Conservation (phyloP, 2,888 invertebrate species). For the Polietes domitor region DNA sequence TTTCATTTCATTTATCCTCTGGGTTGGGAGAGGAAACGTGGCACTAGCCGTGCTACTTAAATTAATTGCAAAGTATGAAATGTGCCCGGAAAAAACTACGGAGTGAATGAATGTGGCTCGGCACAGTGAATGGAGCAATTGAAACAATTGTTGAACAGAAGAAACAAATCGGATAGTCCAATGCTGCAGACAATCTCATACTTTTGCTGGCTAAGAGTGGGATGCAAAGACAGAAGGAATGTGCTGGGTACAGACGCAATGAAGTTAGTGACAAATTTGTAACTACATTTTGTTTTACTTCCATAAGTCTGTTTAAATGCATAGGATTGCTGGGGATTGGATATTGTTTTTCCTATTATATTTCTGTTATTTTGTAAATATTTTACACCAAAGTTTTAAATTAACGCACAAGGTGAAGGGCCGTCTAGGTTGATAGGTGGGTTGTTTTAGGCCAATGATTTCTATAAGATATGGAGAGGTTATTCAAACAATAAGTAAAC, state of each 20-base stretch:
- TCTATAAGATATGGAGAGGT: no score
- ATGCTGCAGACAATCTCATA: not conserved
- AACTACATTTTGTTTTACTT: conserved; percentile 30
- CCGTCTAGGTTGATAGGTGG: no score
- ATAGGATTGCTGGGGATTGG: no score
- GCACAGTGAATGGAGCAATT: not conserved
- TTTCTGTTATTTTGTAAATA: not conserved
- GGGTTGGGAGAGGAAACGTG: not conserved
- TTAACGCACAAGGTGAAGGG: no score
- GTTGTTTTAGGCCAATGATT: no score
- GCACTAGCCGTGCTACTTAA: conserved; percentile 11
- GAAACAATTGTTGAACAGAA: not conserved
- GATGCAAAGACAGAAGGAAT: not conserved
- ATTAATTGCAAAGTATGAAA: conserved; percentile 21
- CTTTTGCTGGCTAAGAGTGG: not conserved
- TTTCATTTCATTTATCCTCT: not conserved
- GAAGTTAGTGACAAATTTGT: conserved; percentile 47
- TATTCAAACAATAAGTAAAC: no score
- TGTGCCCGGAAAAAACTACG: not conserved
- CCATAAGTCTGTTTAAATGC: not conserved
- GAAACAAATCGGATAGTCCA: not conserved
- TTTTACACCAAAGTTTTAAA: no score
- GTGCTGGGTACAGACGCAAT: conserved; percentile 36
- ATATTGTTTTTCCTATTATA: no score
- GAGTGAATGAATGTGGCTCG: not conserved